These are phyloP conservation scores for Hypercompe scribonia DNA, from an alignment of 2,888 invertebrate genomes.

Conservation along the genomic window DNA sequence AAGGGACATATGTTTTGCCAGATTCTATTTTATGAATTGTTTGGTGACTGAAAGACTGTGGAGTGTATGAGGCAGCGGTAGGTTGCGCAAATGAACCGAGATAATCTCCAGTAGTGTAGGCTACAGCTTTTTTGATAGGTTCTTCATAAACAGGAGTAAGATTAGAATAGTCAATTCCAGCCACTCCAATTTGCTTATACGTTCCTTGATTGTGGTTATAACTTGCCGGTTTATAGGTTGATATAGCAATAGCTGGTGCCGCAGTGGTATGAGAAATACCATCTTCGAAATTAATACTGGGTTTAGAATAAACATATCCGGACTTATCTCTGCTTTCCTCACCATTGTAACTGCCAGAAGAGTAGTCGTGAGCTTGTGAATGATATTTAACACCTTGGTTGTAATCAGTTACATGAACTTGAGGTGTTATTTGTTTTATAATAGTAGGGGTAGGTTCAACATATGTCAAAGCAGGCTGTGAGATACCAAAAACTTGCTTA, in stretches of 20 bases:
- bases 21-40: slow-evolving; percentile 69
- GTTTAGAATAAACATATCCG: slow-evolving; percentile 74
- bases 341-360: slow-evolving; percentile 34
- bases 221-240: slow-evolving; percentile 72
- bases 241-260: slow-evolving; percentile 68
- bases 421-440: slow-evolving; percentile 67
- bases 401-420: slow-evolving; percentile 64
- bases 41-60: slow-evolving; percentile 73
- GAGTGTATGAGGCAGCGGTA: slow-evolving; percentile 62
- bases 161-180: slow-evolving; percentile 70
- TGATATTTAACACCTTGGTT: slow-evolving; percentile 69
- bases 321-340: slow-evolving; percentile 47
- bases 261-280: slow-evolving; percentile 72
- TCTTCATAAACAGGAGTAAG: slow-evolving; percentile 72
- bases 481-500: slow-evolving; percentile 78
- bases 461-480: slow-evolving; percentile 78
- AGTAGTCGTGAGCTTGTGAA: slow-evolving; percentile 56
- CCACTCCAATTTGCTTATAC: slow-evolving; percentile 67
- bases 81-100: slow-evolving; percentile 64
- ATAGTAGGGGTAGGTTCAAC: slow-evolving; percentile 74
- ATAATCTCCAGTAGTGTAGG: slow-evolving; percentile 77
- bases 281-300: slow-evolving; percentile 74
- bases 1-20: slow-evolving; percentile 55
- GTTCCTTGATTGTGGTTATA: slow-evolving; percentile 74
- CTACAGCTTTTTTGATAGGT: slow-evolving; percentile 76